Conservation (phyloP, 2,113 vertebrate species). For the Trematomus loennbergii region DNA sequence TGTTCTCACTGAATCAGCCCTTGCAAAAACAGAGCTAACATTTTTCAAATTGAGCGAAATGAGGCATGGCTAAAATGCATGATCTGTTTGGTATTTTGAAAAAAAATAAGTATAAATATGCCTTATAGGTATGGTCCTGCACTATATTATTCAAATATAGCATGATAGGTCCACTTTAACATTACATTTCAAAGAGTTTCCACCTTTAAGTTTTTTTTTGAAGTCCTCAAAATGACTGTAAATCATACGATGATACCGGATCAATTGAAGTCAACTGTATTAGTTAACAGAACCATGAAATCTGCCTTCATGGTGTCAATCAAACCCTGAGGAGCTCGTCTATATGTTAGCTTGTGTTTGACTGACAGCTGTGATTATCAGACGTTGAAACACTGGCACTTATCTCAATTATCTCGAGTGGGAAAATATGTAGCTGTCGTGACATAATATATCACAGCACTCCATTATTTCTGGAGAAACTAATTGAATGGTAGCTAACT, state of each 20-base stretch:
- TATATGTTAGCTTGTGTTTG: too few species aligned
- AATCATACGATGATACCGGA: conserved; percentile 10
- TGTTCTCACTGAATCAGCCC: too few species aligned
- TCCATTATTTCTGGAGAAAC: background rate
- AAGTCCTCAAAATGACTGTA: background rate
- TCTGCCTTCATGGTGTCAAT: background rate
- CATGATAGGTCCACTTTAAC: too few species aligned
- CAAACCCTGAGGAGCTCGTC: background rate
- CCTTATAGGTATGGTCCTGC: too few species aligned
- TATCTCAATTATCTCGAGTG: background rate
- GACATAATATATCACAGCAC: background rate
- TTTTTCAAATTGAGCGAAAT: too few species aligned
- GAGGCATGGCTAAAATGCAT: too few species aligned
- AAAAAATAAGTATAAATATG: too few species aligned
- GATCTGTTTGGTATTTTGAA: too few species aligned
- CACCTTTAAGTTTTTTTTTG: too few species aligned
- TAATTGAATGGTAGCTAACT: background rate
- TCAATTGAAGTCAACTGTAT: background rate
- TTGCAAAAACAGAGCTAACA: too few species aligned
- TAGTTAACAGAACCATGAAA: background rate
- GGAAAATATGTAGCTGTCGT: background rate
- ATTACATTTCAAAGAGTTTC: too few species aligned
- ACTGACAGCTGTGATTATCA: background rate
- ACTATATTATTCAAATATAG: too few species aligned
- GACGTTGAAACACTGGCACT: background rate